Conservation (phyloP, 1,140 invertebrate genomes). For the Drosophila orosa region DNA sequence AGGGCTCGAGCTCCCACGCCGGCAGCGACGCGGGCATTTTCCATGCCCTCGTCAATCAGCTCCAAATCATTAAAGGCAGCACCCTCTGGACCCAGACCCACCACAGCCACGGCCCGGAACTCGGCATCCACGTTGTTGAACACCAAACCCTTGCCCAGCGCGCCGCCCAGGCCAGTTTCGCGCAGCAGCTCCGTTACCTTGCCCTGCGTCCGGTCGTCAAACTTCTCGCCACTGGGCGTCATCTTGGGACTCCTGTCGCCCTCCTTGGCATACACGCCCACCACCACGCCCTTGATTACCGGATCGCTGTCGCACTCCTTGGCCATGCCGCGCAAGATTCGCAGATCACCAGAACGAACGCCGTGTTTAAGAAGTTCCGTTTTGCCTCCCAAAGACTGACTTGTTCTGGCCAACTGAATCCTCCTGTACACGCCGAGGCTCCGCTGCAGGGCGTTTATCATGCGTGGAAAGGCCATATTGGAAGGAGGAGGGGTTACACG, state of each 20-base stretch:
- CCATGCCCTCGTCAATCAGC: conserved; percentile 88
- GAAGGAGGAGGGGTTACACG: neutral
- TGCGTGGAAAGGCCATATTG: conserved; percentile 28
- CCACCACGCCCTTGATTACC: conserved; percentile 81
- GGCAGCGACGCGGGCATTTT: conserved; percentile 85
- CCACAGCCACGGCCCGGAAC: conserved; percentile 88
- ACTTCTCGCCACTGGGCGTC: conserved; percentile 82
- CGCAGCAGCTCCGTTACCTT: conserved; percentile 78
- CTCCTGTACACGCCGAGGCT: conserved; percentile 12
- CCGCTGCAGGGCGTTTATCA: conserved; percentile 19
- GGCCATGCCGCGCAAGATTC: neutral
- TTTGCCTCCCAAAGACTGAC: neutral
- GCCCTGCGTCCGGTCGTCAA: conserved; percentile 82
- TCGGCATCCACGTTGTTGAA: conserved; percentile 88
- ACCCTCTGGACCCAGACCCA: conserved; percentile 88
- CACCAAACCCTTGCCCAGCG: conserved; percentile 85
- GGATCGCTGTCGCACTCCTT: conserved; percentile 11
- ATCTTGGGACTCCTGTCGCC: conserved; percentile 69
- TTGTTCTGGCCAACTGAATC: neutral
- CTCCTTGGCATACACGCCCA: conserved; percentile 82
- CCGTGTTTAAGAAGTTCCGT: neutral
- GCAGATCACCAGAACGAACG: neutral
- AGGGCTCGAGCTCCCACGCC: conserved; percentile 86
- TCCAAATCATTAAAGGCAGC: conserved; percentile 87
- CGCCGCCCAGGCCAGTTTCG: conserved; percentile 66